Percentiles rank a stretch among this genome's conserved stretches.
Evolutionary conservation across 2,888 invertebrate genomes (phyloP).

Genomic region (Scaptomyza reducta): DNA sequence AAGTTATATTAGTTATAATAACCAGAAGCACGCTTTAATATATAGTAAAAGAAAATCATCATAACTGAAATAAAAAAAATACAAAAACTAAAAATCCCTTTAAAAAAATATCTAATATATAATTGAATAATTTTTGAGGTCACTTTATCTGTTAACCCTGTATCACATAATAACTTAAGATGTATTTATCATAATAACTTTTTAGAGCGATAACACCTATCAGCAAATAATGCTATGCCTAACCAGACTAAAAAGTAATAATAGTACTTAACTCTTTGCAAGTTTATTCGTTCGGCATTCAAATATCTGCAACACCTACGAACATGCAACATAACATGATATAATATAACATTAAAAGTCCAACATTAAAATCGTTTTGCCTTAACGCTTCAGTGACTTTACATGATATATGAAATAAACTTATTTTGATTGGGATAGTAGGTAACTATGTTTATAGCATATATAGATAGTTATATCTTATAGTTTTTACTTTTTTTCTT

Average conservation of each 20-base stretch:
- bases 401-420: constrained; percentile 14
- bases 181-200: too few relatives aligned
- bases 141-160: too few relatives aligned
- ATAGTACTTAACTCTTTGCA: neutral
- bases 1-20: neutral
- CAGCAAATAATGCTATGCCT: too few relatives aligned
- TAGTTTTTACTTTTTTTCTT: constrained; percentile 18
- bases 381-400: constrained; percentile 3
- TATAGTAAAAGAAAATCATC: too few relatives aligned
- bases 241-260: neutral
- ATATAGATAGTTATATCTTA: neutral
- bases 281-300: neutral
- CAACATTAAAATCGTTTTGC: neutral
- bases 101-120: too few relatives aligned
- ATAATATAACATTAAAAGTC: constrained; percentile 20
- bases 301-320: neutral
- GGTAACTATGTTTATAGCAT: constrained; percentile 6
- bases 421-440: constrained; percentile 29
- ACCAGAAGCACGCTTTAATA: too few relatives aligned
- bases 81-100: too few relatives aligned
- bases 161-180: too few relatives aligned
- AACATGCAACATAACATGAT: constrained; percentile 27
- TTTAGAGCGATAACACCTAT: too few relatives aligned
- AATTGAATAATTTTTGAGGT: too few relatives aligned
- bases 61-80: too few relatives aligned